Conservation (phyloP, 1,140 invertebrate species). For the Caenorhabditis tropicalis region DNA sequence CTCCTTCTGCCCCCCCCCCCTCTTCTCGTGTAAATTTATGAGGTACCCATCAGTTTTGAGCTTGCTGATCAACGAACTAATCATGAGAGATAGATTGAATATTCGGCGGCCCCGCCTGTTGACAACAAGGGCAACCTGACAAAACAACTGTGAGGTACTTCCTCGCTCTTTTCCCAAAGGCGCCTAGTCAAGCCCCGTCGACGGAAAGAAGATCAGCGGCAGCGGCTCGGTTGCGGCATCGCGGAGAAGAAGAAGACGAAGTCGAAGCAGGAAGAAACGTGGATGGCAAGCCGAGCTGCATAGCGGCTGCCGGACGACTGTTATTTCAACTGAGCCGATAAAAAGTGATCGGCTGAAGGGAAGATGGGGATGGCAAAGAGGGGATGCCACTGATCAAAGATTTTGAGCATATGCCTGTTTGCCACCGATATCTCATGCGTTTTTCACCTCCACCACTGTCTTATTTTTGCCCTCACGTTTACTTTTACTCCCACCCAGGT, state of each 20-base stretch:
- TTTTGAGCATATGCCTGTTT: constrained; percentile 41
- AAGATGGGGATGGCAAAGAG: not conserved
- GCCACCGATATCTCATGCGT: constrained; percentile 28
- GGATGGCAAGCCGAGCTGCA: not conserved
- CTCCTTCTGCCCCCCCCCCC: not conserved
- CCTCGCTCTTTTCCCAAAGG: not conserved
- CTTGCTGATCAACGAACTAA: not conserved
- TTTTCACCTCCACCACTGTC: constrained; percentile 2
- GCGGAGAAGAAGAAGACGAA: not conserved
- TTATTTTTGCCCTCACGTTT: constrained; percentile 13
- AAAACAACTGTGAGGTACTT: constrained; percentile 37
- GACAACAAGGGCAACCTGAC: not conserved
- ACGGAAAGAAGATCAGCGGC: not conserved
- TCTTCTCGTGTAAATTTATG: constrained; percentile 18
- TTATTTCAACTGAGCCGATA: constrained; percentile 43
- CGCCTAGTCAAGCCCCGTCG: not conserved
- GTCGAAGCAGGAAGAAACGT: constrained; percentile 33
- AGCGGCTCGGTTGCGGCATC: not conserved
- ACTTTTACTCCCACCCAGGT: not conserved
- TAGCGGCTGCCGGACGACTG: constrained; percentile 39
- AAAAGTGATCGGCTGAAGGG: constrained; percentile 39
- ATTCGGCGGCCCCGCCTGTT: not conserved
- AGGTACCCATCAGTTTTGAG: not conserved
- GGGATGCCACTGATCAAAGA: constrained; percentile 32
- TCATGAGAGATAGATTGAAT: constrained; percentile 41